A percentile compares a stretch with the other conserved stretches of the same genome.
Conservation (phyloP, 2,888 invertebrate genomes). For the Sphaerophoria rueppellii region DNA sequence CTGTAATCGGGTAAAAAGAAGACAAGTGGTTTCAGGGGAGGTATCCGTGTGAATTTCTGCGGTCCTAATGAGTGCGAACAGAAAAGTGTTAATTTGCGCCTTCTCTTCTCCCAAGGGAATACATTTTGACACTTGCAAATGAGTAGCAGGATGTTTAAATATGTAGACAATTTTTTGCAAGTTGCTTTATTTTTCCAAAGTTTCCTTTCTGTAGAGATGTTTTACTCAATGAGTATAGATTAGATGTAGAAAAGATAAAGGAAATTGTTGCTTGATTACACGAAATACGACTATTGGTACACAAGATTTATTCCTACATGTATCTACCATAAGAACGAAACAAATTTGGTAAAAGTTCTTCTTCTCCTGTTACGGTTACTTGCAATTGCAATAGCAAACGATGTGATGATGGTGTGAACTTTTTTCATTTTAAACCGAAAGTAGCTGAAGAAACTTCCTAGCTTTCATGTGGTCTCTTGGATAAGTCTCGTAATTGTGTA, state of each 20-base stretch:
- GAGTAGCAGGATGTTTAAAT: constrained; percentile 58
- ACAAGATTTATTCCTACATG: constrained; percentile 30
- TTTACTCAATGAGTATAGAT: background rate
- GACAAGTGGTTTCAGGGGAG: background rate
- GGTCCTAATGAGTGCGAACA: constrained; percentile 72
- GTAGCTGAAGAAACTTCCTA: constrained; percentile 50
- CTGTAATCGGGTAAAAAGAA: background rate
- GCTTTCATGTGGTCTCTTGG: constrained; percentile 58
- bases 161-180: constrained; percentile 18
- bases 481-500: constrained; percentile 62
- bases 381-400: constrained; percentile 26
- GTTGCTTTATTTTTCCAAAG: background rate
- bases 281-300: constrained; percentile 27
- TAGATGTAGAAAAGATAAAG: constrained; percentile 28
- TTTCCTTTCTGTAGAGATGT: background rate
- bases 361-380: background rate
- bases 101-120: constrained; percentile 57
- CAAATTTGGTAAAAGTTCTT: constrained; percentile 17
- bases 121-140: constrained; percentile 71
- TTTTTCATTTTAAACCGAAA: constrained; percentile 17
- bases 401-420: constrained; percentile 29
- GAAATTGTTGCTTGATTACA: constrained; percentile 39
- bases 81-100: constrained; percentile 71
- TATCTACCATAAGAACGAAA: constrained; percentile 2
- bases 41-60: constrained; percentile 65